phyloP scores from a whole-genome alignment of 2,888 invertebrate genomes.

The Catotricha subobsoleta region DNA sequence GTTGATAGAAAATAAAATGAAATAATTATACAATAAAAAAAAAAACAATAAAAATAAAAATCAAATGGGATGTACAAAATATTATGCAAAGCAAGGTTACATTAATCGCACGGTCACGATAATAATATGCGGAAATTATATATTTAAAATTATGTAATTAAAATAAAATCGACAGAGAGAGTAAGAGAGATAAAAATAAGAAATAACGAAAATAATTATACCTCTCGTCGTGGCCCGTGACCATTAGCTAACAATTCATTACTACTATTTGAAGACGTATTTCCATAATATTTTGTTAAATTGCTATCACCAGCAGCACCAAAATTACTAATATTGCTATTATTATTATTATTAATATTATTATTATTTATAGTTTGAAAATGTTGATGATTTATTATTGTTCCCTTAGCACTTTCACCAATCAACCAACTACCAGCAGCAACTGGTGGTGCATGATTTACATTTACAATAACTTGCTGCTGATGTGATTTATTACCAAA shows the following conservation, averaged over 20 bases:
- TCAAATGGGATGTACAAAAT: too few species aligned
- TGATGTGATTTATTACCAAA: conserved; percentile 1
- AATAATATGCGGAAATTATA: too few species aligned
- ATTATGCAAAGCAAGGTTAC: too few species aligned
- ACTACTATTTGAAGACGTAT: conserved; percentile 18
- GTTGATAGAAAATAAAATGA: too few species aligned
- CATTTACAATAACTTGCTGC: not conserved
- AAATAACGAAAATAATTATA: too few species aligned
- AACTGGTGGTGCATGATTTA: not conserved
- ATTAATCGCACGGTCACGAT: too few species aligned
- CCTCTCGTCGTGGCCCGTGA: conserved; percentile 30
- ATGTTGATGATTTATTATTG: conserved; percentile 3
- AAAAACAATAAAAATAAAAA: too few species aligned
- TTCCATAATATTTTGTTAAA: conserved; percentile 4
- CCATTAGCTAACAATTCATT: conserved; percentile 28
- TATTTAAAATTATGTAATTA: too few species aligned
- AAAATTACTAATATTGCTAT: conserved; percentile 10
- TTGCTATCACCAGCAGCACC: conserved; percentile 7
- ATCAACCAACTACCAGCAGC: conserved; percentile 1
- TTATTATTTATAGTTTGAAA: conserved; percentile 4
- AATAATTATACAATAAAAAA: too few species aligned
- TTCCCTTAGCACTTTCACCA: conserved; percentile 5
- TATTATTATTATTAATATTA: conserved; percentile 7
- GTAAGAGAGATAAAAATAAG: too few species aligned
- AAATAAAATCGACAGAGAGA: too few species aligned